phyloP scores from a whole-genome alignment of 2,113 vertebrate species.

The Dromiciops gliroides region DNA sequence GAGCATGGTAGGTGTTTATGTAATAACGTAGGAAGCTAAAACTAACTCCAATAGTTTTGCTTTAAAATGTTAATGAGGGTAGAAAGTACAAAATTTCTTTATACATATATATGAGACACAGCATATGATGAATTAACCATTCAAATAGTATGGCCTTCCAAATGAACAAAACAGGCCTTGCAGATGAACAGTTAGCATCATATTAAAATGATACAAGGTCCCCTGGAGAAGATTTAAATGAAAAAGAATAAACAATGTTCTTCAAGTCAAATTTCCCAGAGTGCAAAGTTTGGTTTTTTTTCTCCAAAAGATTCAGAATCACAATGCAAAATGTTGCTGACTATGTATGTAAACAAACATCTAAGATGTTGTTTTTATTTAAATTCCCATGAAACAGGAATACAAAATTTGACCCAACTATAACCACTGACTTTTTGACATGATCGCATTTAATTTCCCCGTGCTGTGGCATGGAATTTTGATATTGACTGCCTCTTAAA shows the following conservation, averaged over 20 bases:
- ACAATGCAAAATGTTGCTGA: background rate
- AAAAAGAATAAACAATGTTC: constrained; percentile 41
- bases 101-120: constrained; percentile 20
- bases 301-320: background rate
- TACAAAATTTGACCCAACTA: background rate
- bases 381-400: background rate
- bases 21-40: constrained; percentile 61
- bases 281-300: background rate
- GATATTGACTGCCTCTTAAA: background rate
- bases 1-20: constrained; percentile 53
- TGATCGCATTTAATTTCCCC: background rate
- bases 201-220: constrained; percentile 52
- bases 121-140: constrained; percentile 52
- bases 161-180: constrained; percentile 55
- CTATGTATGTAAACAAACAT: constrained; percentile 6
- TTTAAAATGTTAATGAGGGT: constrained; percentile 72
- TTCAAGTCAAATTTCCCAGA: constrained; percentile 37
- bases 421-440: background rate
- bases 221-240: constrained; percentile 60
- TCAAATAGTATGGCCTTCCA: constrained; percentile 52
- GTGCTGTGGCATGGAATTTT: background rate
- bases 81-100: constrained; percentile 60
- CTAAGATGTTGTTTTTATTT: background rate
- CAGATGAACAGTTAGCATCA: constrained; percentile 44
- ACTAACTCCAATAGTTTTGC: constrained; percentile 57